Base-by-base conservation (phyloP, 2,113 vertebrate genomes). In the Myiozetetes cayanensis region DNA sequence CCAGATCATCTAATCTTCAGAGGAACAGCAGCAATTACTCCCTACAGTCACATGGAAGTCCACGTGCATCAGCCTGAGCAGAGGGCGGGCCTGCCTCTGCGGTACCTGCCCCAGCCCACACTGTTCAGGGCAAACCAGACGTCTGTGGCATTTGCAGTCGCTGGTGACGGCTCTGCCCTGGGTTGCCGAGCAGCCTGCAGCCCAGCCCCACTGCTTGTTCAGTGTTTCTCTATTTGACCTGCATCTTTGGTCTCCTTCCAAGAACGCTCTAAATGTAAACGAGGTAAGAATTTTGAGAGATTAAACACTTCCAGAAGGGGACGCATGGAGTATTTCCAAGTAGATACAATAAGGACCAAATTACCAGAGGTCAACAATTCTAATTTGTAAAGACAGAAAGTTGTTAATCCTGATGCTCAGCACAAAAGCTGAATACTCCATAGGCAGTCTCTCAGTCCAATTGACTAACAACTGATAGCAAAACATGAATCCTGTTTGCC, bases 161-260 rank as follows among this genome's bases (percentile, higher is more conserved):
- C 59, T 80, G 78, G 87, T 78, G 66, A 12, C 0, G 6, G 31
- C 37, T 59, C 78, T 89, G 84, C 66, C 66, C 16, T 2, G 20
- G 10, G 16, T 1, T 80, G 63, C 46, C 0, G 1, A 61, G 59
- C n/a, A 85, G 70, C 76, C 28, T 59, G 43, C 71, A 70, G 78
- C 82, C 82, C 78, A 82, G 66, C 87, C 71, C 63, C 43, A 18
- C 71, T 83, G 67, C 63, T 86, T 47, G 46, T 44, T 94, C 68
- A n/a, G 49, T 43, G 41, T 77, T 95, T 72, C 91, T 94, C 56
- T 43, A 9, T 50, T 71, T 86, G 83, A 88, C 76, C 76, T 53
- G 83, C 52, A 88, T 68, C 47, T 77, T 83, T 90, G 94, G 94
- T 63, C 80, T 90, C 80, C 37, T 88, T 86, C 95, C 93, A 95